Conservation (phyloP, 2,888 invertebrate genomes). For the Eutolmus rufibarbis region DNA sequence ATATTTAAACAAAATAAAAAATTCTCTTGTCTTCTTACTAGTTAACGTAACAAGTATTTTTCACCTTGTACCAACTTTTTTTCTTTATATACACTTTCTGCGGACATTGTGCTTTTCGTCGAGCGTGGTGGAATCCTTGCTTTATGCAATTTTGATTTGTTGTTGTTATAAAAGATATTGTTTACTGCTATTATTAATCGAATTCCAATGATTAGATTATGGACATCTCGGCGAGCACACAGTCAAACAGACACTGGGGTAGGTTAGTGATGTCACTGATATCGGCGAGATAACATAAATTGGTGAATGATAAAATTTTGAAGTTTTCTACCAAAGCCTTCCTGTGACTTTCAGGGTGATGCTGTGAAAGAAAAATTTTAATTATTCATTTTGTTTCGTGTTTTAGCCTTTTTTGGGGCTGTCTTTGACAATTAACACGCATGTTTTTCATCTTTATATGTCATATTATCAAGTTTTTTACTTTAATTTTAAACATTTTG, state of each 20-base stretch:
- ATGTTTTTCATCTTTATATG: neutral
- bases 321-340: neutral
- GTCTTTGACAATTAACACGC: neutral
- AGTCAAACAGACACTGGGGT: neutral
- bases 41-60: conserved; percentile 13
- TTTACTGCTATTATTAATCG: neutral
- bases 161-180: neutral
- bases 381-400: neutral
- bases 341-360: conserved; percentile 19
- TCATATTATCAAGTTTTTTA: neutral
- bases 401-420: neutral
- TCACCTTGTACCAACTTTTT: neutral
- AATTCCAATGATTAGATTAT: neutral
- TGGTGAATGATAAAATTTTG: conserved; percentile 1
- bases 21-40: neutral
- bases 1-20: conserved; percentile 11
- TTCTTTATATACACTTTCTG: neutral
- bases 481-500: neutral
- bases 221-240: neutral
- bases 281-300: neutral
- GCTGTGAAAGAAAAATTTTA: conserved; percentile 10
- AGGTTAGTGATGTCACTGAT: neutral
- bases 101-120: conserved; percentile 29
- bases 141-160: neutral
- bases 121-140: neutral